Conservation (phyloP, 2,888 invertebrate species). For the Gymnocheta viridis region DNA sequence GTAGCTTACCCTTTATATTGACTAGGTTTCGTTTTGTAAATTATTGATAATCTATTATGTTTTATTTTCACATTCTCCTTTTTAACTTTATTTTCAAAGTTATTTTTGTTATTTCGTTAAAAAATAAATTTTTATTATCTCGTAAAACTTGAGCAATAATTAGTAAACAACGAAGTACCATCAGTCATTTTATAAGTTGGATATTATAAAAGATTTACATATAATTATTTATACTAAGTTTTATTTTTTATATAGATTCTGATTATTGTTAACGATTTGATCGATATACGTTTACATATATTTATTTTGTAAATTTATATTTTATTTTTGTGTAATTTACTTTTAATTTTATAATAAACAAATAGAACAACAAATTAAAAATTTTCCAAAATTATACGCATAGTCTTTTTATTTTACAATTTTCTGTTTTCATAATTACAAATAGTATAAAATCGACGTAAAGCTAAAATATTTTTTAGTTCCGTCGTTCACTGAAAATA, state of each 20-base stretch:
- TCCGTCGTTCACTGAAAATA: no score
- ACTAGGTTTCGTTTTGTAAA: background rate
- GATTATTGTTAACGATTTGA: slow-evolving; percentile 3
- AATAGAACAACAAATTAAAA: slow-evolving; percentile 29
- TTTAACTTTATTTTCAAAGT: slow-evolving; percentile 63
- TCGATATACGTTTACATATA: slow-evolving; percentile 39
- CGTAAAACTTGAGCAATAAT: slow-evolving; percentile 64
- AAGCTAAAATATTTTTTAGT: no score
- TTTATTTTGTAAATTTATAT: slow-evolving; percentile 45
- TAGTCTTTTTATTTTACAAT: background rate
- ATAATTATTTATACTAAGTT: slow-evolving; percentile 4
- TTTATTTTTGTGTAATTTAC: slow-evolving; percentile 50
- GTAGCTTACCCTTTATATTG: background rate
- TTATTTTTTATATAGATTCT: background rate
- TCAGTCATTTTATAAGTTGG: slow-evolving; percentile 72
- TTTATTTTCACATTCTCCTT: background rate
- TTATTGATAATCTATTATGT: background rate
- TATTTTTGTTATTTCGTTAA: slow-evolving; percentile 2
- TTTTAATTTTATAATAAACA: slow-evolving; percentile 59
- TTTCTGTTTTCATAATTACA: background rate
- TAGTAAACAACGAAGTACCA: slow-evolving; percentile 72
- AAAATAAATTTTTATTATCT: slow-evolving; percentile 29
- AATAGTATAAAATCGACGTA: no score
- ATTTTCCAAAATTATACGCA: slow-evolving; percentile 28
- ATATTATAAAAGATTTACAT: slow-evolving; percentile 67